Evolutionary conservation across 2,797 vertebrate species (phyloP), one percentile per base, ranked within the genome.

Genomic region (Fundulus diaphanus): DNA sequence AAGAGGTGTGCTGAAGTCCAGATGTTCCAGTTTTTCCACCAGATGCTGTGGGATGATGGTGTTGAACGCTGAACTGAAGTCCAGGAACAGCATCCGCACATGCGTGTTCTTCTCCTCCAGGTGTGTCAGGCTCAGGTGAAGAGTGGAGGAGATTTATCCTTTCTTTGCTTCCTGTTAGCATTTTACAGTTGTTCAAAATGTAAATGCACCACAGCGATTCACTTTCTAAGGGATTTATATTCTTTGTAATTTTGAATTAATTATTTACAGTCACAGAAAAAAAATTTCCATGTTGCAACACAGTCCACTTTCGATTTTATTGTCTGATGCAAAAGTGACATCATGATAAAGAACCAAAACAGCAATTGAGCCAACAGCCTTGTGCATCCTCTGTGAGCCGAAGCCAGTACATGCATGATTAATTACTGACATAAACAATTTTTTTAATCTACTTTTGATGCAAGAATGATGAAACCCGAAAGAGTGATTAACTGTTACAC

Each of bases 401-500:
- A 51, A 51, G 22, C 22, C 8, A 33, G 35, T 35, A 61, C 11
- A 7, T 31, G 12, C 13, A 2, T 22, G n/a, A 68, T 37, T 37
- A 44, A 48, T 31, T 27, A 16, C 20, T 76, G 15, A 40, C 27
- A 42, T n/a, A 49, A 48, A 76, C 18, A n/a, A 0, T 27, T 2
- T 56, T 54, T 49, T 40, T 3, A 15, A 49, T 12, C 11, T 20
- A 67, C 61, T 75, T 80, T 46, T n/a, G 61, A 15, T 66, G 20
- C 35, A 63, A 66, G 16, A 48, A 72, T 37, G 29, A 71, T 65
- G 52, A 63, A 54, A 69, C 20, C 52, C 37, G 33, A 48, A 8
- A 65, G 20, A 6, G 27, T 44, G 72, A 24, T 46, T 37, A 76
- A 72, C 7, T 73, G 24, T 20, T 24, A 65, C 51, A 70, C 2